phyloP scores from a whole-genome alignment of 2,797 vertebrate species.

The Trematomus bernacchii region DNA sequence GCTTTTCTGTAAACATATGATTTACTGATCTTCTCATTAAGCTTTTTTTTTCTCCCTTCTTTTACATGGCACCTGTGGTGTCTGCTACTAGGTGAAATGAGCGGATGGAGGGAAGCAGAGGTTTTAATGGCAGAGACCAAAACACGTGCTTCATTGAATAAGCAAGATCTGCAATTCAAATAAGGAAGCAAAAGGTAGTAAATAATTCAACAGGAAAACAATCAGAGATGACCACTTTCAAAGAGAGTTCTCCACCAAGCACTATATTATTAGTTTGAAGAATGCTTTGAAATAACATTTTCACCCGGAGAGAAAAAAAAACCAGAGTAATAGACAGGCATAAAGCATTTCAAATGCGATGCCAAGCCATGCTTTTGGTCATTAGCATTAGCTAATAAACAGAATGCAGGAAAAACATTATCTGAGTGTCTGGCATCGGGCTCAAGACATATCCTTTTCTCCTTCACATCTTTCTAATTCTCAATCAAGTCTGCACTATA shows the following conservation, averaged over 20 bases:
- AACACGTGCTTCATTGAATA: constrained; percentile 24
- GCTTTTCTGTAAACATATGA: constrained; percentile 66
- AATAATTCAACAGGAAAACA: constrained; percentile 72
- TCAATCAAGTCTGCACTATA: constrained; percentile 29
- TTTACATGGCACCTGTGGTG: constrained; percentile 55
- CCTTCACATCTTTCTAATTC: constrained; percentile 37
- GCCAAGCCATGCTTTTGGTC: constrained; percentile 24
- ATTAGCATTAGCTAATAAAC: constrained; percentile 56
- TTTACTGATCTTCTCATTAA: constrained; percentile 66
- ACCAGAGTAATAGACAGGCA: constrained; percentile 4
- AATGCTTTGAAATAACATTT: constrained; percentile 28
- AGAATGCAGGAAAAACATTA: constrained; percentile 39
- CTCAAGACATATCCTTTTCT: constrained; percentile 42
- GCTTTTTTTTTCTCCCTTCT: not conserved
- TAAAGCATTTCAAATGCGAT: constrained; percentile 32
- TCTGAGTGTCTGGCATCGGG: constrained; percentile 35
- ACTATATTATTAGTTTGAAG: constrained; percentile 14
- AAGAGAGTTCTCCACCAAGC: constrained; percentile 50
- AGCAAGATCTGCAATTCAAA: constrained; percentile 68
- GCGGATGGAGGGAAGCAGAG: constrained; percentile 14
- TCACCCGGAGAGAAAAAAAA: not conserved
- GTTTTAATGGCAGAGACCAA: constrained; percentile 11
- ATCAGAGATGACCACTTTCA: constrained; percentile 55
- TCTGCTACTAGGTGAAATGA: constrained; percentile 19
- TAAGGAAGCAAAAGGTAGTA: constrained; percentile 56